Base-by-base conservation (phyloP, 2,888 invertebrate species). In the Chymomyza fuscimana region DNA sequence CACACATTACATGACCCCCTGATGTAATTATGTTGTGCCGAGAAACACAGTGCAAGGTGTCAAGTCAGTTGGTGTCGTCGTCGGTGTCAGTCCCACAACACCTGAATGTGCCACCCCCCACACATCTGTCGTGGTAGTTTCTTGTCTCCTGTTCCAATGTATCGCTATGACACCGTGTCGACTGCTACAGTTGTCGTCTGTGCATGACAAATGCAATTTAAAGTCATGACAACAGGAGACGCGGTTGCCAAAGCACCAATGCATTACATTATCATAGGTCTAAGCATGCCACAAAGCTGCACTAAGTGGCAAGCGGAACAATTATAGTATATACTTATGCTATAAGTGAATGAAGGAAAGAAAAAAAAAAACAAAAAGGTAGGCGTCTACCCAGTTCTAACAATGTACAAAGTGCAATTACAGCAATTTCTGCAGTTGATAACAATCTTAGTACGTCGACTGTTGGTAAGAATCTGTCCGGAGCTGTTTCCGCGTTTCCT, bases 201-300 rank as follows among this genome's bases (percentile, higher is more conserved):
- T 73, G 76, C 76, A 79, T 84, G 78, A 79, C 78, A 89, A 89
- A 88, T 89, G 80, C 78, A 89, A 81, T 87, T 88, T 80, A 46
- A 70, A 46, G 40, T 46, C 40, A 46, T 46, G 40, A 12, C 40
- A 46, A 46, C 40, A 46, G 40, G 12, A 46, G 40, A 46, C 12
- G 40, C 40, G 40, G 40, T 46, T 46, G 40, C 40, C 10, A 46
- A 12, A 46, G 40, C 40, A 46, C 12, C 40, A 46, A 46, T 46
- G 40, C 40, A 46, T 46, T 2, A 12, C 40, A 46, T 46, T 46
- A 46, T 46, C 32, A 5, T 32, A 46, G 12, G 12, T 46, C 3
- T 12, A 46, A 12, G 4, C 40, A 46, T 46, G 40, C 40, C 40
- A 46, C 40, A 46, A 46, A 46, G 40, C 40, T 46, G 40, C 40